Base-by-base conservation (phyloP, 2,797 vertebrate species). In the Poecilia wingei region DNA sequence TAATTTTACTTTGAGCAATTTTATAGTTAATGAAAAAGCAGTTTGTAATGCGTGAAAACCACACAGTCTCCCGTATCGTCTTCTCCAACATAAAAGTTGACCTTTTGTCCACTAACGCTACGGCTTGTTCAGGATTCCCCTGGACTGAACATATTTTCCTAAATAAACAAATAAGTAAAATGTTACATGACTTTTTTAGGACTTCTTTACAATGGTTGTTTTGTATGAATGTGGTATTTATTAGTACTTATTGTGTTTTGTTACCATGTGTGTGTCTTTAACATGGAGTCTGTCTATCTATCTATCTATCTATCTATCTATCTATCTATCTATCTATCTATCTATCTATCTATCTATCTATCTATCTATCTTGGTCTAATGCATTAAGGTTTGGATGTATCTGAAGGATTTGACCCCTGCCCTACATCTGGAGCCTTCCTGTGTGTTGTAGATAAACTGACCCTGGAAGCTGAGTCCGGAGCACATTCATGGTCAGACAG, bases 401-500 rank as follows among this genome's bases (percentile, higher is more conserved):
- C 36, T 36, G 14, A 64, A 36, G 14, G 59, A 33, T 72, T 33
- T 75, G 57, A 45, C 36, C 8, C 82, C 79, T 75, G 47, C 47
- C 18, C 47, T 49, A 49, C 47, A 49, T 49, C 47, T 49, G 47
- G 18, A 79, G 74, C 20, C 43, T 9, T 22, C 55, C 25, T 84
- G 86, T 77, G 70, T 57, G 82, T 81, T 79, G 72, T 43, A 77
- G 85, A 81, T 87, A 85, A 86, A 90, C 83, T 76, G 82, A 80
- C 79, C 82, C 80, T 88, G 84, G 81, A 85, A 85, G 79, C 46
- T 80, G 77, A 80, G 79, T 77, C 80, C 72, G 77, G 79, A 87
- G 80, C 57, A 89, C 87, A 92, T 92, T 91, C 90, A 91, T 84
- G 91, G 86, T 74, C 88, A 89, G 84, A 88, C 57, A 87, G 86